Evolutionary conservation across 2,797 vertebrate genomes (phyloP).

Genomic region (Sparidentex hasta): DNA sequence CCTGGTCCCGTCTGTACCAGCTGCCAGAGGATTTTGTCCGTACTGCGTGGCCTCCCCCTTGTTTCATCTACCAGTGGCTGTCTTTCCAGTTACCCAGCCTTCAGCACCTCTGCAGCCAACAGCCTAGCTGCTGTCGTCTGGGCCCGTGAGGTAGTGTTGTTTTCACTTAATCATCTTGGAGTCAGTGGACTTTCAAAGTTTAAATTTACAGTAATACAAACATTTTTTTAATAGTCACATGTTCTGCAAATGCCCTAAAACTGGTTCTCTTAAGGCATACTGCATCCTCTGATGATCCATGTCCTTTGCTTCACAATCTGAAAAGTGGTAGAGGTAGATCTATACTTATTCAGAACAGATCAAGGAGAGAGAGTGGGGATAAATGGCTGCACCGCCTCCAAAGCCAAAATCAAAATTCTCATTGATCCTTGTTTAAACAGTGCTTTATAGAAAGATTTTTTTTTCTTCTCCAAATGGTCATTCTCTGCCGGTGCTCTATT

Average conservation of each 20-base stretch:
- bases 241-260: background rate
- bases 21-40: too few relatives aligned
- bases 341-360: slow-evolving; percentile 22
- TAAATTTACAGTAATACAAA: background rate
- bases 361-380: background rate
- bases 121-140: too few relatives aligned
- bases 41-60: too few relatives aligned
- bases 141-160: too few relatives aligned
- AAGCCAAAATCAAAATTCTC: slow-evolving; percentile 29
- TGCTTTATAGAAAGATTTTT: slow-evolving; percentile 18
- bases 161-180: too few relatives aligned
- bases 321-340: background rate
- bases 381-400: slow-evolving; percentile 3
- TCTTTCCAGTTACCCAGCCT: too few relatives aligned
- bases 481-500: slow-evolving; percentile 15
- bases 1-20: too few relatives aligned
- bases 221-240: background rate
- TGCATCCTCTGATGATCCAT: background rate
- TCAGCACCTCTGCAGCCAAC: too few relatives aligned
- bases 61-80: too few relatives aligned
- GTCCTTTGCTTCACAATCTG: background rate
- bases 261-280: background rate
- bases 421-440: slow-evolving; percentile 41
- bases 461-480: slow-evolving; percentile 10
- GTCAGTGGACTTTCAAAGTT: too few relatives aligned